Evolutionary conservation across 2,113 vertebrate genomes (phyloP).

Genomic region (Chloebia gouldiae): DNA sequence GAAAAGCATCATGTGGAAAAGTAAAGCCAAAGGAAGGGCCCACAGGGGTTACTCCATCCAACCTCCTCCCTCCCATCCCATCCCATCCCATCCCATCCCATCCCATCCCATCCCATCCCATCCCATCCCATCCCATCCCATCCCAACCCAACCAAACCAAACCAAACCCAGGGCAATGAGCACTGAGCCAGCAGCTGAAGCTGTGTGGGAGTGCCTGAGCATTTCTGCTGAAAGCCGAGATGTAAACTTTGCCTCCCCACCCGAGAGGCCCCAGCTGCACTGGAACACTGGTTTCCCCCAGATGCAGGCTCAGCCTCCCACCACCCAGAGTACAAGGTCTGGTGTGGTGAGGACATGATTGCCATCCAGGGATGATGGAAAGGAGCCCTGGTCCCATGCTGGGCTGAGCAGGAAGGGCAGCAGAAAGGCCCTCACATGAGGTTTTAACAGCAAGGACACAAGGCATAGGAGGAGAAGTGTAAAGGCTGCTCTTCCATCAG

Average conservation of each 20-base stretch:
- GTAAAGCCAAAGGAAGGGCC: not conserved
- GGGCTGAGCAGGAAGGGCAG: not conserved
- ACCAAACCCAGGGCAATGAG: not conserved
- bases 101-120: not conserved
- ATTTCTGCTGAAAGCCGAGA: not conserved
- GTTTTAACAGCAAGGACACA: not conserved
- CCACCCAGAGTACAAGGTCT: not conserved
- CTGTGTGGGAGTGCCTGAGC: not conserved
- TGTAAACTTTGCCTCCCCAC: not conserved
- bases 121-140: not conserved
- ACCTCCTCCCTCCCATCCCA: not conserved
- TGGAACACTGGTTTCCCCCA: not conserved
- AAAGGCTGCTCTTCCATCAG: not conserved
- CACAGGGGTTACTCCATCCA: not conserved
- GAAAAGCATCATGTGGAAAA: not conserved
- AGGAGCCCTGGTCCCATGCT: not conserved
- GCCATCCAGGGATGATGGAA: not conserved
- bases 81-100: too few relatives aligned
- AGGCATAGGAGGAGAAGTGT: not conserved
- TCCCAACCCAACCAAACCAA: not conserved
- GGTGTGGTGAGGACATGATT: fast-evolving
- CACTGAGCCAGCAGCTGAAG: not conserved
- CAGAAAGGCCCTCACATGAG: not conserved
- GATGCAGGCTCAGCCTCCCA: not conserved
- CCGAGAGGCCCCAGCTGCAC: not conserved